phyloP scores from a whole-genome alignment of 2,888 invertebrate genomes.

The Elegia similella region DNA sequence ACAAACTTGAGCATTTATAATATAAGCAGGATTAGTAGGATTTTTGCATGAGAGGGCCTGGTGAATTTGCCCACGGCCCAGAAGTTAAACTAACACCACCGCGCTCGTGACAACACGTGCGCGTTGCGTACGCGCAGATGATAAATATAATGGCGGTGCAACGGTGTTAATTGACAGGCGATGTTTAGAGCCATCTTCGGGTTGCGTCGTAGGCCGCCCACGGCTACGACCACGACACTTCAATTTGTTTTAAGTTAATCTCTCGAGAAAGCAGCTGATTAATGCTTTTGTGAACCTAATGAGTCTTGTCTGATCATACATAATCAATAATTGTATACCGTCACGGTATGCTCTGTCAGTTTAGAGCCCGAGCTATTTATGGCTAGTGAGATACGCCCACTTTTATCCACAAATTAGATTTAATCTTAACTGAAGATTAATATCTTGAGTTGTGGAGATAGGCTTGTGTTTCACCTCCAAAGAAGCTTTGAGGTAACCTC shows the following conservation, averaged over 20 bases:
- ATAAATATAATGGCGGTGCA: conserved; percentile 45
- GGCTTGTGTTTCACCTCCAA: neutral
- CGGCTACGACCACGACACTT: conserved; percentile 45
- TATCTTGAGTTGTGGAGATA: conserved; percentile 8
- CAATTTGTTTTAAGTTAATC: conserved; percentile 75
- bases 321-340: conserved; percentile 56
- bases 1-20: too few species aligned
- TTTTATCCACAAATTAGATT: conserved; percentile 29
- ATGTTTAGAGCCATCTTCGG: conserved; percentile 22
- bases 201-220: conserved; percentile 56
- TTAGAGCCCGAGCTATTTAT: conserved; percentile 28
- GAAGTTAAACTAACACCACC: too few species aligned
- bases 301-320: conserved; percentile 59
- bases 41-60: too few species aligned
- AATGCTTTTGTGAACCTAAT: conserved; percentile 69
- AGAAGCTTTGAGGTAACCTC: neutral
- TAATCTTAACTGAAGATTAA: conserved; percentile 10
- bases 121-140: conserved; percentile 36
- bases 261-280: conserved; percentile 63
- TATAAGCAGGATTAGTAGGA: too few species aligned
- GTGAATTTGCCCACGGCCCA: too few species aligned
- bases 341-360: conserved; percentile 33
- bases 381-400: conserved; percentile 38
- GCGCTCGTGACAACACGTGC: conserved; percentile 38
- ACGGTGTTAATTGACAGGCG: conserved; percentile 59